Conservation (phyloP, 2,888 invertebrate species). For the Nomada hirtipes region DNA sequence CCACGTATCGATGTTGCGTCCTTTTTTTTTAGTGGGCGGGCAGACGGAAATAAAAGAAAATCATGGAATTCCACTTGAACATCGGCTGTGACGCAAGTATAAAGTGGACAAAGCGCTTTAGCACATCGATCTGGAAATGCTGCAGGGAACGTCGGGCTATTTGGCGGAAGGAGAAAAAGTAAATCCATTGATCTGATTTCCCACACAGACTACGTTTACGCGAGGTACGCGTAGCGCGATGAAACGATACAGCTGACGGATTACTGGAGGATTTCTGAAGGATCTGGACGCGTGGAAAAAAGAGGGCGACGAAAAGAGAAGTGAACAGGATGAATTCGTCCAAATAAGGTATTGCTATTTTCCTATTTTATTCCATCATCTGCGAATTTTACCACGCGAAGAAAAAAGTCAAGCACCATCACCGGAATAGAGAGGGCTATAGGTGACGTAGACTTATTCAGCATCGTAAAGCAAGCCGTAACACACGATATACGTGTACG, state of each 20-base stretch:
- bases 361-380: neutral
- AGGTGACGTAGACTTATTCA: constrained; percentile 32
- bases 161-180: constrained; percentile 18
- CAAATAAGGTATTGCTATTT: neutral
- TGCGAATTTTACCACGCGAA: neutral
- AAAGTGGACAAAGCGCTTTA: too few relatives aligned
- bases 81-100: neutral
- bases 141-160: neutral
- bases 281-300: neutral
- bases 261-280: constrained; percentile 35
- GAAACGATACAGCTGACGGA: constrained; percentile 47
- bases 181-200: constrained; percentile 61
- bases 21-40: neutral
- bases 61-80: neutral
- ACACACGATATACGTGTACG: constrained; percentile 8
- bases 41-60: neutral
- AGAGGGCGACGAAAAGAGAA: neutral
- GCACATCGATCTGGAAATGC: constrained; percentile 23
- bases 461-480: constrained; percentile 36
- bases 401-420: constrained; percentile 9
- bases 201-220: constrained; percentile 26
- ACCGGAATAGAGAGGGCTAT: constrained; percentile 1
- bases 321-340: neutral
- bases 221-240: constrained; percentile 10
- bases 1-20: neutral